Evolutionary conservation across 2,888 invertebrate species (phyloP).

Genomic region (Altica lythri): DNA sequence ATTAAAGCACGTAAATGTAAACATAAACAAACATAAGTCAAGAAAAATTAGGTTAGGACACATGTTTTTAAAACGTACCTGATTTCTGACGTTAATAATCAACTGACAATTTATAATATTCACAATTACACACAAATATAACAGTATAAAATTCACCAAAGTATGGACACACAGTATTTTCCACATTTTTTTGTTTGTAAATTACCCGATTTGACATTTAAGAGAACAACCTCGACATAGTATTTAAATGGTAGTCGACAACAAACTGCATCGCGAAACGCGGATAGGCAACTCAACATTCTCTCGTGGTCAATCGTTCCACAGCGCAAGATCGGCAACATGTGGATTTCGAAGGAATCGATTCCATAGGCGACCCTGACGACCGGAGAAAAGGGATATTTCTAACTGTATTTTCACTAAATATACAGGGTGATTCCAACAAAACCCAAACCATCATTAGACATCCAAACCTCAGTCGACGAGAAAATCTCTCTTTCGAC

Average conservation of each 20-base stretch:
- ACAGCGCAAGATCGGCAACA: constrained; percentile 34
- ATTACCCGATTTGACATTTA: constrained; percentile 35
- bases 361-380: constrained; percentile 33
- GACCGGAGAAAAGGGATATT: neutral
- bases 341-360: constrained; percentile 33
- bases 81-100: constrained; percentile 55
- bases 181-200: constrained; percentile 32
- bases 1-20: no score
- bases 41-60: constrained; percentile 40
- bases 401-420: no score
- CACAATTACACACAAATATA: constrained; percentile 41
- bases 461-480: no score
- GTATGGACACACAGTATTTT: constrained; percentile 34
- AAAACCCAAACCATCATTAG: no score
- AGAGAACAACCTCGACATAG: constrained; percentile 36
- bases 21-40: constrained; percentile 31
- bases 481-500: no score
- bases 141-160: constrained; percentile 28
- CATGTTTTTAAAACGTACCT: constrained; percentile 47
- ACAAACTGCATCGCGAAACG: constrained; percentile 40
- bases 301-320: constrained; percentile 25
- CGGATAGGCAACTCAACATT: constrained; percentile 45
- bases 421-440: no score
- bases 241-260: constrained; percentile 41
- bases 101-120: constrained; percentile 47